Evolutionary conservation across 92 coral and sea anemone species (phyloP).

Genomic region (Isaurus tuberculatus): DNA sequence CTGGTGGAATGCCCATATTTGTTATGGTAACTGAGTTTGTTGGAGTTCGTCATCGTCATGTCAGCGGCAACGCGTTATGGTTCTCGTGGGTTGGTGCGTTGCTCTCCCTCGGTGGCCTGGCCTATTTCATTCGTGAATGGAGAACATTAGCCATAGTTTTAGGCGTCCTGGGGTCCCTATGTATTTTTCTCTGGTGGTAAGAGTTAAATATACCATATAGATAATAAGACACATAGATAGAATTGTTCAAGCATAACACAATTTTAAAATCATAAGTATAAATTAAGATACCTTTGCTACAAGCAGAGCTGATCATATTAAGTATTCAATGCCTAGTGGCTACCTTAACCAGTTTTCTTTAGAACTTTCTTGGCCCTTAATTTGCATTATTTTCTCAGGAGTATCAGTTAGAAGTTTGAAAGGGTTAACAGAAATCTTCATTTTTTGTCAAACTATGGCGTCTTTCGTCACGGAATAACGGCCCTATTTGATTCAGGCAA

Average conservation of each 20-base stretch:
- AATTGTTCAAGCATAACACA: not conserved
- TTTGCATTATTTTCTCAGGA: no score
- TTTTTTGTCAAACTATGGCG: no score
- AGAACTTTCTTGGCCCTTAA: no score
- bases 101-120: constrained; percentile 17
- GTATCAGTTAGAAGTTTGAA: no score
- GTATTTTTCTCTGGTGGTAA: constrained; percentile 33
- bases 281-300: no score
- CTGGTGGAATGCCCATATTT: constrained; percentile 33
- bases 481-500: no score
- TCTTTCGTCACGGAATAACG: no score
- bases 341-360: no score
- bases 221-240: not conserved
- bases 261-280: no score
- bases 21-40: constrained; percentile 31
- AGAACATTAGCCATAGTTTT: constrained; percentile 16
- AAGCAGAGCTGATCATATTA: no score
- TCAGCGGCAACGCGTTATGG: constrained; percentile 5
- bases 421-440: no score
- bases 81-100: constrained; percentile 29
- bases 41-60: constrained; percentile 21
- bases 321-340: no score
- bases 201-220: not conserved
- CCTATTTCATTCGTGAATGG: constrained; percentile 42
- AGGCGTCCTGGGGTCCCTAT: constrained; percentile 7